phyloP scores from a whole-genome alignment of 2,888 invertebrate species.

The Archips xylosteana region DNA sequence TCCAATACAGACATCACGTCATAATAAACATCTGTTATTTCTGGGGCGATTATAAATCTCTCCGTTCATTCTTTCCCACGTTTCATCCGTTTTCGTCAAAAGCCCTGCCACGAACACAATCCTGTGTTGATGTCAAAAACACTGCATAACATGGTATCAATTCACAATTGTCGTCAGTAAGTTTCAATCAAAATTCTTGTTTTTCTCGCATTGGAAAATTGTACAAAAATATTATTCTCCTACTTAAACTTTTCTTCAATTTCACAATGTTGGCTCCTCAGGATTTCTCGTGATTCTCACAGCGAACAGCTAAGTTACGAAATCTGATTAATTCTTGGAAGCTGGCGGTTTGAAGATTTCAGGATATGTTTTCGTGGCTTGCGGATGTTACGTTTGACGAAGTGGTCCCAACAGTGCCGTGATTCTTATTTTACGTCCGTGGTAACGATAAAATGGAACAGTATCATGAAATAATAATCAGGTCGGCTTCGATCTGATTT shows the following conservation, averaged over 20 bases:
- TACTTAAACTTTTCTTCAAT: conserved; percentile 15
- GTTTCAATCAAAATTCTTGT: background rate
- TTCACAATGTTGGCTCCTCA: conserved; percentile 19
- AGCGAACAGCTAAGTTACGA: conserved; percentile 28
- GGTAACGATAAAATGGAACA: conserved; percentile 22
- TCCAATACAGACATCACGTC: conserved; percentile 30
- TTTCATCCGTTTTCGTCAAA: conserved; percentile 19
- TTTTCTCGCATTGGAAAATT: conserved; percentile 18
- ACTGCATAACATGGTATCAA: background rate
- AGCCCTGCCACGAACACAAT: background rate
- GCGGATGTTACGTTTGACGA: conserved; percentile 15
- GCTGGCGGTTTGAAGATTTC: conserved; percentile 16
- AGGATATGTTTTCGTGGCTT: conserved; percentile 12
- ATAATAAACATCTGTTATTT: conserved; percentile 39
- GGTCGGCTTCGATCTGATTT: background rate
- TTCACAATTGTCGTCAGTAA: background rate
- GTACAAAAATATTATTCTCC: conserved; percentile 28
- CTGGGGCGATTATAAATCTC: conserved; percentile 34
- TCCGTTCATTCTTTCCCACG: background rate
- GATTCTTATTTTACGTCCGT: conserved; percentile 25
- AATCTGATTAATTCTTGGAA: conserved; percentile 31
- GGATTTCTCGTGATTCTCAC: conserved; percentile 12
- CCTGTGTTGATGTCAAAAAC: background rate
- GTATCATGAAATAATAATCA: conserved; percentile 21
- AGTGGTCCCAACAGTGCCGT: conserved; percentile 16